phyloP scores from a whole-genome alignment of 2,888 invertebrate genomes.

The Phymatocera aterrima region DNA sequence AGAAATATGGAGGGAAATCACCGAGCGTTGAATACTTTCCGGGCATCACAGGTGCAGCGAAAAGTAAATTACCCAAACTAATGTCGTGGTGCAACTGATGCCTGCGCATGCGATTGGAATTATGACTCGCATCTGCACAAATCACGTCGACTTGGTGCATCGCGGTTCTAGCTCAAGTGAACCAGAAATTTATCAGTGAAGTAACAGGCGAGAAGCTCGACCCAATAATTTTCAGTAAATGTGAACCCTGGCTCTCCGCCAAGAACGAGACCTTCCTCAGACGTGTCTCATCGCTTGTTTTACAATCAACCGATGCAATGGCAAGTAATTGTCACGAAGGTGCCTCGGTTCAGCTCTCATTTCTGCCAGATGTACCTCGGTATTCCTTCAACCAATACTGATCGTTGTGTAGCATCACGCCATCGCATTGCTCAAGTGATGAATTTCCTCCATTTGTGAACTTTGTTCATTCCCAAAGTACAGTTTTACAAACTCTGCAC shows the following conservation, averaged over 20 bases:
- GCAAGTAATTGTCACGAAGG: slow-evolving; percentile 33
- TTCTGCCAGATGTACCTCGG: background rate
- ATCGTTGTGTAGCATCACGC: background rate
- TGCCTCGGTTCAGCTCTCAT: background rate
- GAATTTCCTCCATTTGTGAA: background rate
- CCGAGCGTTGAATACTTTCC: background rate
- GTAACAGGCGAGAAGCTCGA: slow-evolving; percentile 40
- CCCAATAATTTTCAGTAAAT: slow-evolving; percentile 39
- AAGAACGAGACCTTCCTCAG: slow-evolving; percentile 6
- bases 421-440: background rate
- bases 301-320: slow-evolving; percentile 34
- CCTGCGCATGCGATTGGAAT: background rate
- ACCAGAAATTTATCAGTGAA: slow-evolving; percentile 41
- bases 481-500: background rate
- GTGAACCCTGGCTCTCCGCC: slow-evolving; percentile 37
- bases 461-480: background rate
- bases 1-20: background rate
- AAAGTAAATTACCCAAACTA: background rate
- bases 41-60: background rate
- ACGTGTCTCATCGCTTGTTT: slow-evolving; percentile 35
- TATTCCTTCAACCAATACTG: too few species aligned
- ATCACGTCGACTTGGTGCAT: slow-evolving; percentile 33
- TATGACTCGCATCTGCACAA: slow-evolving; percentile 17
- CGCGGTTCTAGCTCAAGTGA: slow-evolving; percentile 25
- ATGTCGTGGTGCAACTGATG: background rate